phyloP scores from a whole-genome alignment of 1,140 invertebrate genomes.

The Plutomurus gul region DNA sequence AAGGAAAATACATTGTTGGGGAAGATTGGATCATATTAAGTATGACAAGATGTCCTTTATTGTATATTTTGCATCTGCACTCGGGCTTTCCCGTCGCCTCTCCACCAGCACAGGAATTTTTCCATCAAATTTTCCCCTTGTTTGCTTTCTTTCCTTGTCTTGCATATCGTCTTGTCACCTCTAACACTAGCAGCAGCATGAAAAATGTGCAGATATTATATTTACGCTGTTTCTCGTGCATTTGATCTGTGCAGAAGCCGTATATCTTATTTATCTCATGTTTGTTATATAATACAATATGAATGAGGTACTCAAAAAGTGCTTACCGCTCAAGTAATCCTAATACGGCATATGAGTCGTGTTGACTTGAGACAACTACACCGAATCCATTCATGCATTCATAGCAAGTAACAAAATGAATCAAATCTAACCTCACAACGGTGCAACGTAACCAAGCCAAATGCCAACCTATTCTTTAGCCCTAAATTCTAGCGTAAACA shows the following conservation, averaged over 20 bases:
- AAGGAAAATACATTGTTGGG: background rate
- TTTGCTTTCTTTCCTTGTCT: background rate
- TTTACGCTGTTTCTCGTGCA: background rate
- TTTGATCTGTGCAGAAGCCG: background rate
- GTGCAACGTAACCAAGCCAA: too few species aligned
- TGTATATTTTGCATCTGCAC: background rate
- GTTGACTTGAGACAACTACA: background rate
- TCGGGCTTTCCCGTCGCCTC: background rate
- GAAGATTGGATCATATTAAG: background rate
- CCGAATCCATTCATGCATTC: too few species aligned
- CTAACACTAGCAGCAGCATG: background rate
- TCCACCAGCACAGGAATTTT: background rate
- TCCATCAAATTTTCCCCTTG: background rate
- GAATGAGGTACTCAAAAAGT: background rate
- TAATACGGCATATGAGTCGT: background rate
- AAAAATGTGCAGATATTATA: slow-evolving; percentile 23
- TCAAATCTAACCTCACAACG: background rate
- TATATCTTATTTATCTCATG: slow-evolving; percentile 19
- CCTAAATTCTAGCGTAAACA: too few species aligned
- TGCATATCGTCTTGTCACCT: slow-evolving; percentile 1
- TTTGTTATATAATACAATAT: background rate
- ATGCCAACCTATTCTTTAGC: too few species aligned
- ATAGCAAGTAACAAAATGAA: too few species aligned
- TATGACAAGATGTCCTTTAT: background rate
- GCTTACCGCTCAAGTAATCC: slow-evolving; percentile 7